Evolutionary conservation across 1,140 invertebrate genomes (phyloP), one percentile per base, ranked within the genome.

Genomic region (Neelides sp.): DNA sequence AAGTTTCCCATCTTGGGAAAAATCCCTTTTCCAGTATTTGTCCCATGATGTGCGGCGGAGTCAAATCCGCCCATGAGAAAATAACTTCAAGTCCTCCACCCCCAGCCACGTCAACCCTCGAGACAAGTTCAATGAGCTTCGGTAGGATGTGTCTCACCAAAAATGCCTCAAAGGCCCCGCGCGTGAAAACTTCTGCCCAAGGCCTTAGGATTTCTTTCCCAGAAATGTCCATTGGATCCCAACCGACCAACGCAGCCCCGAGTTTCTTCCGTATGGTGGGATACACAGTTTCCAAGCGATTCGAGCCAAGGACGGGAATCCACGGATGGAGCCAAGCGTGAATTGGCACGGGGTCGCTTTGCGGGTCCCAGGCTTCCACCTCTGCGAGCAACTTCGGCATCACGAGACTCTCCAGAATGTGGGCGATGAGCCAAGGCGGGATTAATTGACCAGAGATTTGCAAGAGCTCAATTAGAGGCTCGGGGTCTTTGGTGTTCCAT

Each of bases 321-420:
- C 94, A 99, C 0, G 95, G 95, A 69, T 95, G 82, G 48, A 97
- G 79, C 95, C 95, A 99, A 5, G 80, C 76, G 69, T 98, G 92
- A 56, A 98, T 87, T 2, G 93, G 92, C 46, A 94, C 77, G 0
- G 82, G 84, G 64, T 98, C 94, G 0, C 81, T 85, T 0, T 93
- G 71, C 0, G 95, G 94, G 73, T 98, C 88, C 95, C 94, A 98
- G 34, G 78, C 75, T 35, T 86, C 78, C 0, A 94, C 88, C 58
- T 86, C 88, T 13, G 71, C 63, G 24, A 81, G 76, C 28, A 98
- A 66, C 48, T 78, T 75, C 1, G 88, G 87, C 50, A 91, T 68
- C 27, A 95, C 73, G 5, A 88, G 67, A 57, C 91, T 78, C 44
- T 92, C 81, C 4, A 87, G 69, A 52, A 91, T 76, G 62, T 88